Base-by-base conservation (phyloP, 92 coral and sea anemone species). In the Umimayanthus kanabou region DNA sequence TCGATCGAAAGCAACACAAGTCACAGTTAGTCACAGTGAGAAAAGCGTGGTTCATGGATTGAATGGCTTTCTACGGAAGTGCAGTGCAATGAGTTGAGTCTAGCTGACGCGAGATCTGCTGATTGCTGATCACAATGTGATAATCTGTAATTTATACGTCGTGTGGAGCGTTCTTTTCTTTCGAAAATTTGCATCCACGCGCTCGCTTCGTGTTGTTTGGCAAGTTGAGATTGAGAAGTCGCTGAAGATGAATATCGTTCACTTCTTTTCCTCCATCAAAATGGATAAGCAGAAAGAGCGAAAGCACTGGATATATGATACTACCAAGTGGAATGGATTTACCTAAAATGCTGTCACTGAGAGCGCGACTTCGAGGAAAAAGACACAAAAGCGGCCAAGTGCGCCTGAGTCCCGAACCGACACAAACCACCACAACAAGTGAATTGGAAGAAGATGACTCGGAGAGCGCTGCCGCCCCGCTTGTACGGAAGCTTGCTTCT, bases 311-410 rank as follows among this genome's bases (percentile, higher is more conserved):
- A 83, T 83, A 40, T 28, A 47, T 70, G 47, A n/a, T 71, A 83
- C 87, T 40, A 25, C 87, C 15, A 83, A 40, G 87, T 83, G 87
- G 87, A 29, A 45, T 53, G 78, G 77, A 70, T 69, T 83, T 42
- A 45, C 78, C 25, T 83, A 83, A 83, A 85, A 91, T 91, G 93
- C 77, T 84, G 53, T 91, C 91, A 58, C 87, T 91, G 39, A 91
- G 82, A 88, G 58, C 89, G 53, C 93, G 93, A 9, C 85, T 91
- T 49, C 76, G 89, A 80, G 91, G 85, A 53, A 91, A 90, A 88
- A 72, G 91, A 91, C 91, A 88, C 43, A 88, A 78, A 80, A 75
- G 77, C 28, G 84, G 80, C 30, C 73, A 47, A 22, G 90, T 58
- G 25, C 40, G 23, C 64, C 33, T 75, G 25, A 90, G 82, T 82